A percentile compares a stretch with the other conserved stretches of the same genome.
Conservation (phyloP, 2,888 invertebrate genomes). For the Muschampia staudingeri region DNA sequence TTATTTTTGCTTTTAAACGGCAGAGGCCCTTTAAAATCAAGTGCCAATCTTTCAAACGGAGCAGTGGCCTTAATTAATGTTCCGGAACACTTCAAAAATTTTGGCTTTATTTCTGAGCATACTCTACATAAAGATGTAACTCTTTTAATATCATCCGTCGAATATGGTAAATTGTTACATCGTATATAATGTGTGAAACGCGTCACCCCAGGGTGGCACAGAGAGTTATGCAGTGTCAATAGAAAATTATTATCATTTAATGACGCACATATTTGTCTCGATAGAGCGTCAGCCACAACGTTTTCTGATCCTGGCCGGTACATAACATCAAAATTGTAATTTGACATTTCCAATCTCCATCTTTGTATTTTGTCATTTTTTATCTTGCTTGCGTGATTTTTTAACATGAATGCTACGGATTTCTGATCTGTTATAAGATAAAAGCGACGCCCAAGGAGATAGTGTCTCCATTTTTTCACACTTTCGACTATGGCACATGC, state of each 20-base stretch:
- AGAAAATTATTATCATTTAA: not conserved
- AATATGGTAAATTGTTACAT: constrained; percentile 24
- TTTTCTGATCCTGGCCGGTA: constrained; percentile 25
- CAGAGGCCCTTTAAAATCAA: constrained; percentile 1
- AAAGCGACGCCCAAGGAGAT: constrained; percentile 11
- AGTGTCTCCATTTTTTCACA: constrained; percentile 30
- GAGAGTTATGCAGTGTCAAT: not conserved
- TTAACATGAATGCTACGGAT: constrained; percentile 25
- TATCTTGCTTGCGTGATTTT: constrained; percentile 13
- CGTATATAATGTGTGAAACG: constrained; percentile 6
- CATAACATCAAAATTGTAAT: constrained; percentile 43
- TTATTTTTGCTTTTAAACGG: not conserved
- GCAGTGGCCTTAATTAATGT: constrained; percentile 15
- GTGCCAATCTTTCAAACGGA: not conserved
- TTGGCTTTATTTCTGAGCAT: constrained; percentile 24
- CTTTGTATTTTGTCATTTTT: constrained; percentile 37
- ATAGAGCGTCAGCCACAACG: constrained; percentile 22
- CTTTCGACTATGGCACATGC: constrained; percentile 30
- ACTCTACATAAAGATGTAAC: constrained; percentile 11
- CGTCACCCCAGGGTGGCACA: not conserved
- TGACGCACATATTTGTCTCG: not conserved
- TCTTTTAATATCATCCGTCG: constrained; percentile 19
- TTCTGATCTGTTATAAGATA: constrained; percentile 30
- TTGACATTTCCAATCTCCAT: constrained; percentile 22
- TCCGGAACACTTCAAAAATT: constrained; percentile 11